Conservation (phyloP, 2,113 vertebrate species). For the Anarrhichthys ocellatus region DNA sequence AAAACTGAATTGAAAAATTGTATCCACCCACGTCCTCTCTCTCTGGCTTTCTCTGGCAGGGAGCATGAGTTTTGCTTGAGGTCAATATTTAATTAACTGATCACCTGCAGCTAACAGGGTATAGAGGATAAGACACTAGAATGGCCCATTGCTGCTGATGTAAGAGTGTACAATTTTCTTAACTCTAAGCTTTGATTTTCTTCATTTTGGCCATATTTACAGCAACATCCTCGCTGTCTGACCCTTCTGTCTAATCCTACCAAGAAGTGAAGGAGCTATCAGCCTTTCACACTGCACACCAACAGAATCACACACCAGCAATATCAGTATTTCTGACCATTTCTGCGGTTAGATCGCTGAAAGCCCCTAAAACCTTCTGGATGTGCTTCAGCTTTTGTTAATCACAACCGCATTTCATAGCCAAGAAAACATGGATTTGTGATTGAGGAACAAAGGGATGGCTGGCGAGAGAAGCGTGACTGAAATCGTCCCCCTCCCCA, state of each 20-base stretch:
- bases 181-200: conserved; percentile 24
- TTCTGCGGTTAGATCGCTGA: conserved; percentile 1
- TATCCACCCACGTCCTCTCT: conserved; percentile 43
- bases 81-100: conserved; percentile 66
- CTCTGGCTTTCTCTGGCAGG: conserved; percentile 20
- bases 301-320: conserved; percentile 32
- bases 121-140: conserved; percentile 17
- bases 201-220: conserved; percentile 17
- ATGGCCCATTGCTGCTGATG: conserved; percentile 1
- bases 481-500: conserved; percentile 1
- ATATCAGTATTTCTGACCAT: background rate
- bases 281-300: conserved; percentile 37
- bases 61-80: conserved; percentile 51
- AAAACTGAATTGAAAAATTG: conserved; percentile 38
- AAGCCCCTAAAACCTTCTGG: background rate
- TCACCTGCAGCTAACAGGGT: conserved; percentile 53
- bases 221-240: background rate
- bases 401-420: conserved; percentile 25
- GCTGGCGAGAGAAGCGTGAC: conserved; percentile 40
- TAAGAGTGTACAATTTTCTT: background rate
- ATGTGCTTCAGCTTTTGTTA: conserved; percentile 34
- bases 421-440: conserved; percentile 36
- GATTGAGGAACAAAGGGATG: conserved; percentile 37
- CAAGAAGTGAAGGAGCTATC: conserved; percentile 19
- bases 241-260: conserved; percentile 13